These are phyloP conservation scores for Agrotis puta DNA, from an alignment of 2,888 invertebrate species.

Conservation along the genomic window DNA sequence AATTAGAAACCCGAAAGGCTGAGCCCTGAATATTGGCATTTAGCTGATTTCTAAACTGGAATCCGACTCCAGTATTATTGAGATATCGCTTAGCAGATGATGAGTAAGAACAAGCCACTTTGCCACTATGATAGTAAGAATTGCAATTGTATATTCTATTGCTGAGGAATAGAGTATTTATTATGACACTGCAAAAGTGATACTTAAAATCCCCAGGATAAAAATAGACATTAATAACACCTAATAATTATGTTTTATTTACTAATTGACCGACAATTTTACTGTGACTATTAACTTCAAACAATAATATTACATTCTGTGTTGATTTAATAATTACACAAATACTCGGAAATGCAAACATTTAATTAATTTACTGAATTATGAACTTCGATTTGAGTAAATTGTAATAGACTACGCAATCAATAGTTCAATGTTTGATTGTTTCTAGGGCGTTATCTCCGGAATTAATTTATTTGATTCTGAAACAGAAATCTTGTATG, in stretches of 20 bases:
- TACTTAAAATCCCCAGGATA: no score
- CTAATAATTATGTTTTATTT: no score
- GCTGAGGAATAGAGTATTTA: no score
- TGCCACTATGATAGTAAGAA: no score
- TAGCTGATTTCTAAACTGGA: not conserved
- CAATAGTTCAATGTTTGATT: no score
- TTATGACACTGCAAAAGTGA: no score
- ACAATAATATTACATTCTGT: not conserved
- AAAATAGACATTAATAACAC: no score
- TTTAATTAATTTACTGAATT: not conserved
- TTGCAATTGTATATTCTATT: no score
- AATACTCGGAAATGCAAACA: not conserved
- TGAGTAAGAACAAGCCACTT: no score
- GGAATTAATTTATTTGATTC: no score
- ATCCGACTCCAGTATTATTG: not conserved
- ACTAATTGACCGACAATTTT: not conserved
- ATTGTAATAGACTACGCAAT: not conserved
- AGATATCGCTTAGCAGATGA: not conserved
- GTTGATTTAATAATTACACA: slow-evolving; percentile 12
- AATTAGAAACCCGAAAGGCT: not conserved
- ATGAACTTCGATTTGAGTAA: not conserved
- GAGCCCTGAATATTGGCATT: not conserved
- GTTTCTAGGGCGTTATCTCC: no score
- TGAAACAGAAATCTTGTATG: no score
- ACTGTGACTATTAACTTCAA: not conserved